Evolutionary conservation across 2,113 vertebrate genomes (phyloP).

Genomic region (Chaetura pelagica): DNA sequence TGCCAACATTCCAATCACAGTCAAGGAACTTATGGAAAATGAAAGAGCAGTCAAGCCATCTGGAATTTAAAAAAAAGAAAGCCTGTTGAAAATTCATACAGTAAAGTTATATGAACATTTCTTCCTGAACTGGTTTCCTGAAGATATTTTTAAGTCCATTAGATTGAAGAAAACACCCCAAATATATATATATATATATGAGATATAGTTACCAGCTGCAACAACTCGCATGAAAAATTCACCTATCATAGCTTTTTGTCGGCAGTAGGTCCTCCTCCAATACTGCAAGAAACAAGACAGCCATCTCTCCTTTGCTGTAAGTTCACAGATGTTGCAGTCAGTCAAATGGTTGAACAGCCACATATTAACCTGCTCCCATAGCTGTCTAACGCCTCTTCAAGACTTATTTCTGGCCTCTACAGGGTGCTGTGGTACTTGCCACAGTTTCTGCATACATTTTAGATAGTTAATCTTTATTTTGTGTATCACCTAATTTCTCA

Average conservation of each 20-base stretch:
- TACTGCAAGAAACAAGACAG: background rate
- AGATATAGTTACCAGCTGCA: background rate
- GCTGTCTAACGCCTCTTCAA: background rate
- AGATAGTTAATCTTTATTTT: background rate
- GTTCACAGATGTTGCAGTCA: background rate
- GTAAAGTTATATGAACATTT: background rate
- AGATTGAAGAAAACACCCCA: background rate
- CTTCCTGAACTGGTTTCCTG: background rate
- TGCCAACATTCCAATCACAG: conserved; percentile 98
- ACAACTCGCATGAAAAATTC: background rate
- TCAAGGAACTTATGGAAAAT: conserved; percentile 97
- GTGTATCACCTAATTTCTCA: background rate
- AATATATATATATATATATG: too few relatives aligned
- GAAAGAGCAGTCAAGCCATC: conserved; percentile 93
- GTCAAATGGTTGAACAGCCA: background rate
- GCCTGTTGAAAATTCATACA: background rate
- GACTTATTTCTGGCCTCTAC: background rate
- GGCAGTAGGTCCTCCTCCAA: background rate
- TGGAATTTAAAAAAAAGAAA: conserved; percentile 60
- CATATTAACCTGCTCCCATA: background rate
- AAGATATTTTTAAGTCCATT: background rate
- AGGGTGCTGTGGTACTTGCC: background rate
- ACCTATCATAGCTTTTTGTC: background rate
- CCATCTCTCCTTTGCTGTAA: background rate
- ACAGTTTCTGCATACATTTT: background rate